Evolutionary conservation across 2,888 invertebrate species (phyloP).

Genomic region (Lasius platythorax): DNA sequence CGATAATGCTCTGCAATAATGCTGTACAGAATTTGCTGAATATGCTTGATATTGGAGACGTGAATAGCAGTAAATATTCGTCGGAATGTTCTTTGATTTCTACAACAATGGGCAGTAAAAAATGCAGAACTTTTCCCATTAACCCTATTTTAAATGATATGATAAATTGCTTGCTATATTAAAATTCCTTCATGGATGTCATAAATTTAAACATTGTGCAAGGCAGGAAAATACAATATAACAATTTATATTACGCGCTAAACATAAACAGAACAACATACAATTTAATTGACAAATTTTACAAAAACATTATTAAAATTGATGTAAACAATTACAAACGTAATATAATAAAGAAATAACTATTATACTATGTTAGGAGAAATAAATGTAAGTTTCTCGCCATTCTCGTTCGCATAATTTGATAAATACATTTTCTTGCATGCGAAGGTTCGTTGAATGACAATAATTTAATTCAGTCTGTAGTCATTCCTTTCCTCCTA

Average conservation of each 20-base stretch:
- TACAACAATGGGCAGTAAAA: constrained; percentile 3
- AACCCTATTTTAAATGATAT: not conserved
- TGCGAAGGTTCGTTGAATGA: not conserved
- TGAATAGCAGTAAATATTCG: constrained; percentile 18
- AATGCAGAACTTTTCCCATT: constrained; percentile 2
- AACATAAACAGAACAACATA: not conserved
- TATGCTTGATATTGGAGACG: constrained; percentile 21
- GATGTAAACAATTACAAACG: not conserved
- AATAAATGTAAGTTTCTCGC: not conserved
- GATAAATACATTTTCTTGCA: not conserved
- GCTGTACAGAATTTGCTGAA: constrained; percentile 3
- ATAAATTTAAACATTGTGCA: not conserved
- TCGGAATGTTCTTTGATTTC: constrained; percentile 25
- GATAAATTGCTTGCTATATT: constrained; percentile 19
- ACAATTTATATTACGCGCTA: not conserved
- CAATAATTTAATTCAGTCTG: constrained; percentile 5
- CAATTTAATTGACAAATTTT: not conserved
- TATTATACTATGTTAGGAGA: not conserved
- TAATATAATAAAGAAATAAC: constrained; percentile 1
- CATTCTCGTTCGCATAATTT: not conserved
- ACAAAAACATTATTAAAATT: not conserved
- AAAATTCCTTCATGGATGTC: not conserved
- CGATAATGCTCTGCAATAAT: constrained; percentile 25
- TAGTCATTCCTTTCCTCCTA: not conserved
- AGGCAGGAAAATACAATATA: not conserved